phyloP scores from a whole-genome alignment of 2,888 invertebrate species.

The Pycnomerus fuliginosus region DNA sequence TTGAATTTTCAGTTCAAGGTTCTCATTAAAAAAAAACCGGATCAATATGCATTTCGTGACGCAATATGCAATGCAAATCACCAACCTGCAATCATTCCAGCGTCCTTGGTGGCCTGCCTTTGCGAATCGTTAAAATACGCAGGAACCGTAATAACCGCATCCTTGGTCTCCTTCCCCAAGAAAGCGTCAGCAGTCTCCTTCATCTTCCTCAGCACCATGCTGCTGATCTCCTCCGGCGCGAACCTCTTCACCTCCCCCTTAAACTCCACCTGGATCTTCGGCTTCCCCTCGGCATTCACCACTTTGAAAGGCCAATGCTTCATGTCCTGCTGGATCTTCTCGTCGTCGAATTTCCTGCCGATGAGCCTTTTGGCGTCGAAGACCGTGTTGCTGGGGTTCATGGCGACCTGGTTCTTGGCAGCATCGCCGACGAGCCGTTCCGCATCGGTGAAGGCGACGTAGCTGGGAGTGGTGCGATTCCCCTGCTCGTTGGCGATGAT shows the following conservation, averaged over 20 bases:
- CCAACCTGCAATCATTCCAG: neutral
- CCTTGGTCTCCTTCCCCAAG: slow-evolving; percentile 62
- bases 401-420: slow-evolving; percentile 38
- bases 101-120: slow-evolving; percentile 63
- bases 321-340: slow-evolving; percentile 74
- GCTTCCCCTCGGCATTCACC: slow-evolving; percentile 62
- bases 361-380: slow-evolving; percentile 95
- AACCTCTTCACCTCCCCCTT: slow-evolving; percentile 64
- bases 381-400: slow-evolving; percentile 75
- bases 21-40: no score
- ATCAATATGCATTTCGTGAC: no score
- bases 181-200: slow-evolving; percentile 68
- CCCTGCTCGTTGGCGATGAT: slow-evolving; percentile 91
- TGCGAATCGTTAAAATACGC: slow-evolving; percentile 92
- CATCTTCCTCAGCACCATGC: slow-evolving; percentile 78
- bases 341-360: slow-evolving; percentile 78
- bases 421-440: slow-evolving; percentile 68
- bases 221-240: slow-evolving; percentile 69
- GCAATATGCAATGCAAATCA: neutral
- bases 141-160: slow-evolving; percentile 78
- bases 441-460: slow-evolving; percentile 79
- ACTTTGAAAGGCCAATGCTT: slow-evolving; percentile 83
- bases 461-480: slow-evolving; percentile 83
- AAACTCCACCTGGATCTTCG: slow-evolving; percentile 66
- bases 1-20: no score